Evolutionary conservation across 2,797 vertebrate genomes (phyloP).

Genomic region (Rhinogobio ventralis): DNA sequence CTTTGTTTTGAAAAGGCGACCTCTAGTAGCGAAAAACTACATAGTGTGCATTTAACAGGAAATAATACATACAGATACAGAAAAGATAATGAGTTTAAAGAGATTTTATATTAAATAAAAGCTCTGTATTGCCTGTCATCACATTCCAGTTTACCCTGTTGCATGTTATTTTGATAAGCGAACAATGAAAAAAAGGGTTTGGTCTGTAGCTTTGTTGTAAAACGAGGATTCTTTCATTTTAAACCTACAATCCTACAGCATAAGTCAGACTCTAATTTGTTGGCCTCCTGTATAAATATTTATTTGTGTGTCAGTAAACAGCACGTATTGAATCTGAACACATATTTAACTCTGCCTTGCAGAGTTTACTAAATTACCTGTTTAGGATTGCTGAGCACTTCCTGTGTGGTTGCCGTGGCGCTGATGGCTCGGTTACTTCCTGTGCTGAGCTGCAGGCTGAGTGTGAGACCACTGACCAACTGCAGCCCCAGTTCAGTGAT

Average conservation of each 20-base stretch:
- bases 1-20: no score
- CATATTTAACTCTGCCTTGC: not conserved
- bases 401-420: constrained; percentile 86
- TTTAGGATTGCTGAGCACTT: constrained; percentile 88
- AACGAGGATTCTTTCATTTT: not conserved
- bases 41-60: no score
- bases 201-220: not conserved
- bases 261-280: not conserved
- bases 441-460: constrained; percentile 86
- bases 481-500: constrained; percentile 92
- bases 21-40: no score
- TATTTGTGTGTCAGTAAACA: not conserved
- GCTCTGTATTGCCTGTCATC: not conserved
- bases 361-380: constrained; percentile 71
- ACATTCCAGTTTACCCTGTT: not conserved
- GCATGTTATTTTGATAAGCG: not conserved
- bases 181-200: not conserved
- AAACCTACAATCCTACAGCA: not conserved
- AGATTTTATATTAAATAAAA: not conserved
- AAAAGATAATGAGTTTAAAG: no score
- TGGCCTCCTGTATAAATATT: not conserved
- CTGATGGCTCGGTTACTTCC: constrained; percentile 86
- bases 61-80: no score
- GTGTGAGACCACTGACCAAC: constrained; percentile 89
- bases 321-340: not conserved